Evolutionary conservation across 35 echinoderm and acorn worm species (phyloP).

Genomic region (Diadema setosum): DNA sequence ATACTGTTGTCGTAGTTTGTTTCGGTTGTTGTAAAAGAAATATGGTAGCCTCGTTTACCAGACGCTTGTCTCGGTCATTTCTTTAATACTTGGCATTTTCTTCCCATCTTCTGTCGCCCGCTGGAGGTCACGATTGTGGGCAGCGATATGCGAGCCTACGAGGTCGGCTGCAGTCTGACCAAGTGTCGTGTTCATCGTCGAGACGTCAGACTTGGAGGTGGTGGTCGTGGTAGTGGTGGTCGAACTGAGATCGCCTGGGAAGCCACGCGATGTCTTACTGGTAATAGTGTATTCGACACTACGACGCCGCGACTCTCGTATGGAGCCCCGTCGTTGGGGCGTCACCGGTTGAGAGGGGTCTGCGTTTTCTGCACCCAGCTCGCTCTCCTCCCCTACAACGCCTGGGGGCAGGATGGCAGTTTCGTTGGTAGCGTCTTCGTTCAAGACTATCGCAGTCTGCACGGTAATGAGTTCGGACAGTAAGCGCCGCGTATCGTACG

Average conservation of each 20-base stretch:
- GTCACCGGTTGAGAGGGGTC: not conserved
- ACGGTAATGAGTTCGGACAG: constrained; percentile 73
- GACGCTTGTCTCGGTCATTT: constrained; percentile 13
- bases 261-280: constrained; percentile 4
- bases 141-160: not conserved
- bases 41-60: not conserved
- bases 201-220: not conserved
- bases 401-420: not conserved
- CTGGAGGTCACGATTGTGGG: not conserved
- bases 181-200: not conserved
- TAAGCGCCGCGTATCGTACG: constrained; percentile 51
- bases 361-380: not conserved
- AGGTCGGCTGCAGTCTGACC: not conserved
- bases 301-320: not conserved
- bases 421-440: constrained; percentile 29
- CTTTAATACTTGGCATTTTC: constrained; percentile 36
- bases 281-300: constrained; percentile 47
- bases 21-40: no score
- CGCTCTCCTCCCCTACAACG: not conserved
- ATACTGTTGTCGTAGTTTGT: no score
- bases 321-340: not conserved
- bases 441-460: constrained; percentile 63
- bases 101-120: not conserved
- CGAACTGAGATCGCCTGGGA: not conserved
- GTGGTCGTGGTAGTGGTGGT: not conserved